phyloP scores from a whole-genome alignment of 1,140 invertebrate genomes.

The Cotesia glomerata region DNA sequence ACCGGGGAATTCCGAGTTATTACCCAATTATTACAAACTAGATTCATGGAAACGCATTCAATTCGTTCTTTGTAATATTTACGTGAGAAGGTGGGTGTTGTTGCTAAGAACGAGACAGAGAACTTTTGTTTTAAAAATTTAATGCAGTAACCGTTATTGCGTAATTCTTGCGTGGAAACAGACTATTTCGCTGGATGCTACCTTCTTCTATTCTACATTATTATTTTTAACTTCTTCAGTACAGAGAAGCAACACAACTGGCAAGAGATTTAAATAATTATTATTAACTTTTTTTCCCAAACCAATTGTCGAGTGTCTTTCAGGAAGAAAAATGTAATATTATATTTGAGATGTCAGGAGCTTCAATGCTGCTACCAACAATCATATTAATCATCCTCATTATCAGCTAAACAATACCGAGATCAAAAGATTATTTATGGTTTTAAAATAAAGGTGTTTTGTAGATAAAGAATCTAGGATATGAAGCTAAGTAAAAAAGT shows the following conservation, averaged over 20 bases:
- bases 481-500: too few relatives aligned
- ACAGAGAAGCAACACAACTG: too few relatives aligned
- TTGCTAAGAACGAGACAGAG: background rate
- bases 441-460: too few relatives aligned
- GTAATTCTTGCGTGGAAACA: conserved; percentile 3
- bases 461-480: too few relatives aligned
- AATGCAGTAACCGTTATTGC: background rate
- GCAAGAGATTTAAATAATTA: too few relatives aligned
- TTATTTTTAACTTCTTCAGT: background rate
- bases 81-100: background rate
- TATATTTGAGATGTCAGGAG: background rate
- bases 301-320: background rate
- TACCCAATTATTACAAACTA: background rate
- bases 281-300: too few relatives aligned
- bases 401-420: too few relatives aligned
- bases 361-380: background rate
- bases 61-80: background rate
- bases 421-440: too few relatives aligned
- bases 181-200: background rate
- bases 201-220: background rate
- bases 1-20: background rate
- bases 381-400: too few relatives aligned
- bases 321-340: background rate
- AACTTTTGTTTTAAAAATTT: conserved; percentile 3
- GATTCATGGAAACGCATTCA: background rate